phyloP scores from a whole-genome alignment of 2,888 invertebrate species.

The Rhagophthalmus giganteus region DNA sequence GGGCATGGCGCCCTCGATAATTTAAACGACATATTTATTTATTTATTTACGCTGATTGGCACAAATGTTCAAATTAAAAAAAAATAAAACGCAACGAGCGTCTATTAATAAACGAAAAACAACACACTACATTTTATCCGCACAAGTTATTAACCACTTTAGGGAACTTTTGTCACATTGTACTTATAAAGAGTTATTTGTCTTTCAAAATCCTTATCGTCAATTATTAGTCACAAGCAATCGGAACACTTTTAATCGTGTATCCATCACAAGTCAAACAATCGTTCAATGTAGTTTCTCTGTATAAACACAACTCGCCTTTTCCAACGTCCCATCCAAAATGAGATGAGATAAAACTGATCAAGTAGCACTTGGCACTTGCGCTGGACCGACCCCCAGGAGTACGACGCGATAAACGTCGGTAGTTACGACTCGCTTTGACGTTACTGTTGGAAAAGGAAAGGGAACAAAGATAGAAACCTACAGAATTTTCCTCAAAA shows the following conservation, averaged over 20 bases:
- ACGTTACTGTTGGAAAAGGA: too few relatives aligned
- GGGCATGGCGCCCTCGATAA: conserved; percentile 42
- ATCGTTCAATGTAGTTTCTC: too few relatives aligned
- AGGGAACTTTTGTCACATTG: background rate
- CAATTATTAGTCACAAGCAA: conserved; percentile 5
- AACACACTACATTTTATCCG: conserved; percentile 19
- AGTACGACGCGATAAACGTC: background rate
- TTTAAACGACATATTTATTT: conserved; percentile 43
- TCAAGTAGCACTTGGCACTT: conserved; percentile 18
- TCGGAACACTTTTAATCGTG: background rate
- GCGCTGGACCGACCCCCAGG: conserved; percentile 13
- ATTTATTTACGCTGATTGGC: conserved; percentile 5
- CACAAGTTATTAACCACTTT: conserved; percentile 2
- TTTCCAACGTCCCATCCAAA: conserved; percentile 3
- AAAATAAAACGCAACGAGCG: conserved; percentile 22
- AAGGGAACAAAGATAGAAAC: too few relatives aligned
- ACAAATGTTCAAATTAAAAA: conserved; percentile 4
- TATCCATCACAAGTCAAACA: background rate
- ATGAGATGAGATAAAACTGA: conserved; percentile 27
- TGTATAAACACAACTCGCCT: background rate
- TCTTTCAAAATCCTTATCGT: conserved; percentile 6
- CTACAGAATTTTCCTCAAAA: too few relatives aligned
- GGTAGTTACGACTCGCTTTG: background rate
- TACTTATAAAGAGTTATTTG: background rate
- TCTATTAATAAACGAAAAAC: conserved; percentile 15